Evolutionary conservation across 2,113 vertebrate genomes (phyloP).

Genomic region (Entomyzon cyanotis): DNA sequence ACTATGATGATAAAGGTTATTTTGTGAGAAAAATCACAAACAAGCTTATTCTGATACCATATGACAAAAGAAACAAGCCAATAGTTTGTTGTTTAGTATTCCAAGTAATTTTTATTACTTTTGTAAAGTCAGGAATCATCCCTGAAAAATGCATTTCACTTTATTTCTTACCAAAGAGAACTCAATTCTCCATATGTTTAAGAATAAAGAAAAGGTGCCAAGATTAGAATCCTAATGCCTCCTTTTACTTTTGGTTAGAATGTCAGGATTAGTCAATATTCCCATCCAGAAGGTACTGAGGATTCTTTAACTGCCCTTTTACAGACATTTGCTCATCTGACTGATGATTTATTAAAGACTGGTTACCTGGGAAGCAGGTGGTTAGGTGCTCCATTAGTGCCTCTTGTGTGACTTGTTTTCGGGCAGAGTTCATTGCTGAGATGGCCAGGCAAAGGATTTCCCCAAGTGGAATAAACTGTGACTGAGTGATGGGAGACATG

Average conservation of each 20-base stretch:
- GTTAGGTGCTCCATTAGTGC: conserved; percentile 96
- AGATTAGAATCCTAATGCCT: not conserved
- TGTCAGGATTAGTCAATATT: not conserved
- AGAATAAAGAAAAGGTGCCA: not conserved
- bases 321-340: not conserved
- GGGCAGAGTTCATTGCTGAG: conserved; percentile 96
- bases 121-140: not conserved
- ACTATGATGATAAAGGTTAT: not conserved
- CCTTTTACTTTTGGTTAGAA: not conserved
- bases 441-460: conserved; percentile 99
- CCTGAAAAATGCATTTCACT: not conserved
- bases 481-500: conserved; percentile 99
- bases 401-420: conserved; percentile 96
- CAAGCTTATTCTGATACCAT: not conserved
- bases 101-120: not conserved
- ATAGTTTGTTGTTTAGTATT: not conserved
- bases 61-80: not conserved
- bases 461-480: conserved; percentile 98
- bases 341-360: not conserved
- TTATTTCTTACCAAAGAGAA: not conserved
- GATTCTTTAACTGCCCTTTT: not conserved
- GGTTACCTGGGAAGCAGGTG: conserved; percentile 96
- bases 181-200: not conserved
- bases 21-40: not conserved
- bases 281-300: not conserved